Percentiles rank a stretch among this genome's conserved stretches.
phyloP scores from a whole-genome alignment of 2,797 vertebrate genomes.

The Acanthiza pusilla region DNA sequence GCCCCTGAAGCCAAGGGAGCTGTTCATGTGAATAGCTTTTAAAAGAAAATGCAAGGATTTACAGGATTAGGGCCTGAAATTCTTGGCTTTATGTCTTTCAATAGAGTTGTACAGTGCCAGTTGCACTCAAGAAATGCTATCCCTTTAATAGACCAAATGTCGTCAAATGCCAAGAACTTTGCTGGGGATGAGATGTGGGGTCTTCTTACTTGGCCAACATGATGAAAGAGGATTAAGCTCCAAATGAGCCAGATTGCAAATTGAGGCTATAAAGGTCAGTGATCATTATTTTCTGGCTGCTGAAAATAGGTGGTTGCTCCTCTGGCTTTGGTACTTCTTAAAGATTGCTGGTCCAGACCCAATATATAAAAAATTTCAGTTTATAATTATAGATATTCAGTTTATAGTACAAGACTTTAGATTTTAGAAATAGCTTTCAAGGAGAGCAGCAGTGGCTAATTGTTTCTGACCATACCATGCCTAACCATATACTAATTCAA shows the following conservation, averaged over 20 bases:
- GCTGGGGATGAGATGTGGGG: background rate
- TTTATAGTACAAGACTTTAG: background rate
- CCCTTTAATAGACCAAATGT: background rate
- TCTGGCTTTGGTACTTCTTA: background rate
- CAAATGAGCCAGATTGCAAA: background rate
- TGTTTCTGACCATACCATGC: background rate
- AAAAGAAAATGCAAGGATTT: slow-evolving; percentile 6
- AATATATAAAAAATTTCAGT: background rate
- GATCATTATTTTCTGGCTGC: background rate
- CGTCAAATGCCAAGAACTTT: background rate
- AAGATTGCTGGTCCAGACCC: background rate
- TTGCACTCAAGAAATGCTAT: background rate
- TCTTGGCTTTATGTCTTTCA: slow-evolving; percentile 19
- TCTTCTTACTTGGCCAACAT: background rate
- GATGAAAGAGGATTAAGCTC: background rate
- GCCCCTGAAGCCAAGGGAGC: background rate
- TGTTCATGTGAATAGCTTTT: background rate
- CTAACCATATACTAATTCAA: slow-evolving; percentile 16
- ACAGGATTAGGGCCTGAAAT: background rate
- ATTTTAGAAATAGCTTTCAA: slow-evolving; percentile 28
- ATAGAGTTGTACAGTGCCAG: background rate
- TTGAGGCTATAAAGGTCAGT: background rate
- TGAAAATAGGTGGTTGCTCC: background rate
- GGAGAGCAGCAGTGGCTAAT: background rate
- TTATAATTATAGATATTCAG: background rate